Conservation (phyloP, 2,113 vertebrate genomes). For the Macquaria australasica region DNA sequence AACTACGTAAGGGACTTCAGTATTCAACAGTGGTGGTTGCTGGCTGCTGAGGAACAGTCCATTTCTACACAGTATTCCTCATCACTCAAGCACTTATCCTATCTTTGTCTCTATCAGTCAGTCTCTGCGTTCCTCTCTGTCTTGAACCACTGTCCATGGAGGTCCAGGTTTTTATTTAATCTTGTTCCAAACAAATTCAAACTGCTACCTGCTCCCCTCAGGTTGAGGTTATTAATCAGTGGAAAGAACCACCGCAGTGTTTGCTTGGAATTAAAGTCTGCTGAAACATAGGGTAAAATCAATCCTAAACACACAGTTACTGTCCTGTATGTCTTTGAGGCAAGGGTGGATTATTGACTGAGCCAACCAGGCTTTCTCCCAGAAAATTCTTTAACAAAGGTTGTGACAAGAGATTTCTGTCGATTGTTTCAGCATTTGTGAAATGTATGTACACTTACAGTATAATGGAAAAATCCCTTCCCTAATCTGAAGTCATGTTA, state of each 20-base stretch:
- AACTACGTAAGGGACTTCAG: not conserved
- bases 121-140: not conserved
- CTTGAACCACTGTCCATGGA: too few relatives aligned
- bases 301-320: not conserved
- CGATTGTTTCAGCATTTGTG: not conserved
- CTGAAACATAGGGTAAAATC: not conserved
- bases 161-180: not conserved
- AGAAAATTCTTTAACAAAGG: not conserved
- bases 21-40: not conserved
- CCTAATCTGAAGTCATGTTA: slow-evolving; percentile 21
- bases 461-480: not conserved
- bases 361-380: not conserved
- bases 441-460: not conserved
- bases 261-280: not conserved
- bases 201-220: not conserved
- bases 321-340: not conserved
- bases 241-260: not conserved
- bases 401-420: too few relatives aligned
- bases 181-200: not conserved
- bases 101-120: not conserved
- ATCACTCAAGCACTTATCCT: not conserved
- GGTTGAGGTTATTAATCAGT: not conserved
- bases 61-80: not conserved
- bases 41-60: not conserved
- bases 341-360: not conserved